phyloP scores from a whole-genome alignment of 1,140 invertebrate species.

The Pseudomyrmex cubaensis region DNA sequence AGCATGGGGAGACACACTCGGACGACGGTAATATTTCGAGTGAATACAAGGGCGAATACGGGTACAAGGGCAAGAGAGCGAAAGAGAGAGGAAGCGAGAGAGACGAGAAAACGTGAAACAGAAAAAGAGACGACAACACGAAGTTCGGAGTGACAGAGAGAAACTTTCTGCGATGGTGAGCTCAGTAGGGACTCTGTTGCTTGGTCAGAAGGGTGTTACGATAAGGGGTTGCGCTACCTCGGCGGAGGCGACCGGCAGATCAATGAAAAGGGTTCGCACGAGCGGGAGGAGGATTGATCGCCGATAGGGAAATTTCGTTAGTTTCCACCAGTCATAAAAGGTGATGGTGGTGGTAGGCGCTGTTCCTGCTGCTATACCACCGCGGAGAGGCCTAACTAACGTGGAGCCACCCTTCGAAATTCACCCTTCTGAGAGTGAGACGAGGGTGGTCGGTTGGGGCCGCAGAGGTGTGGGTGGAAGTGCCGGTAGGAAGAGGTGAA shows the following conservation, averaged over 20 bases:
- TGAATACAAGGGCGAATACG: slow-evolving; percentile 42
- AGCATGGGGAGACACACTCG: slow-evolving; percentile 60
- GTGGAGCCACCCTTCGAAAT: slow-evolving; percentile 78
- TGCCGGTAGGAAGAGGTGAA: slow-evolving; percentile 70
- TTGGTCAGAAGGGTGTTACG: slow-evolving; percentile 80
- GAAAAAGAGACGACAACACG: slow-evolving; percentile 57
- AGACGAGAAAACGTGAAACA: slow-evolving; percentile 8
- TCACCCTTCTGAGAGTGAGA: slow-evolving; percentile 81
- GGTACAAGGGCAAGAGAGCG: slow-evolving; percentile 19
- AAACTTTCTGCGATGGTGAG: slow-evolving; percentile 49
- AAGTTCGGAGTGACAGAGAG: slow-evolving; percentile 46
- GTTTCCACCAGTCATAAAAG: slow-evolving; percentile 83
- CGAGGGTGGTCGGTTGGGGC: slow-evolving; percentile 72
- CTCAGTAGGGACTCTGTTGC: slow-evolving; percentile 70
- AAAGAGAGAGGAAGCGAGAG: slow-evolving; percentile 4
- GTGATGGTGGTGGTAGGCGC: slow-evolving; percentile 58
- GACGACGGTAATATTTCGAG: slow-evolving; percentile 77
- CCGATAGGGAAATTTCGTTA: slow-evolving; percentile 84
- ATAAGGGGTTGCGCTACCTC: slow-evolving; percentile 79
- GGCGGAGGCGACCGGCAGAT: slow-evolving; percentile 78
- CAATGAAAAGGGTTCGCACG: slow-evolving; percentile 82
- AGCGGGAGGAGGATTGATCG: slow-evolving; percentile 80
- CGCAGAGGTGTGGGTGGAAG: slow-evolving; percentile 52
- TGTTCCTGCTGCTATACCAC: slow-evolving; percentile 65
- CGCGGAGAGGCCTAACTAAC: slow-evolving; percentile 80